Percentiles rank a stretch among this genome's conserved stretches.
Conservation (phyloP, 2,797 vertebrate species). For the Chelmon rostratus region DNA sequence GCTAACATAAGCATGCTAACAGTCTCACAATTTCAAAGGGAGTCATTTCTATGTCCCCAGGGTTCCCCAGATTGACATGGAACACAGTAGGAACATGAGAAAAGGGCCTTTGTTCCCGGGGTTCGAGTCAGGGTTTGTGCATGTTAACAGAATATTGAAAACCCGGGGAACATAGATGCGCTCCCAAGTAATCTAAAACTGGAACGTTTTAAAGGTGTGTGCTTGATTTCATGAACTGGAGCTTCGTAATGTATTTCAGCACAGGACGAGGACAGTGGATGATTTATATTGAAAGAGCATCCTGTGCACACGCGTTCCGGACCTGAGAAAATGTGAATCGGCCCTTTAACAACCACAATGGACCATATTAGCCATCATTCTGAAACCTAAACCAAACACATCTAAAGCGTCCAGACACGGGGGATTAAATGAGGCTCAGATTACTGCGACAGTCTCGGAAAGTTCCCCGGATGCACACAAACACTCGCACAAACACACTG, state of each 20-base stretch:
- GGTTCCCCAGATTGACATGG: too few species aligned
- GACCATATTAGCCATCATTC: background rate
- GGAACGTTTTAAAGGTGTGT: background rate
- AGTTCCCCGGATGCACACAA: slow-evolving; percentile 6
- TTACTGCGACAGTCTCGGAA: slow-evolving; percentile 14
- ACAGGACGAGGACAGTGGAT: background rate
- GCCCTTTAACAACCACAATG: background rate
- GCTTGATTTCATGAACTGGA: background rate
- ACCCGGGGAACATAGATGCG: too few species aligned
- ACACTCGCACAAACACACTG: slow-evolving; percentile 15
- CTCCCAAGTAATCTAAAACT: too few species aligned
- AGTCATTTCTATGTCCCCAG: background rate
- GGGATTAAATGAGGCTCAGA: slow-evolving; percentile 22
- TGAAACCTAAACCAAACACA: slow-evolving; percentile 1
- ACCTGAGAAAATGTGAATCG: background rate
- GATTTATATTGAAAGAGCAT: background rate
- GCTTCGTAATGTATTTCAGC: background rate
- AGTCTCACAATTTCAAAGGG: background rate
- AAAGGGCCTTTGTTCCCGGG: too few species aligned
- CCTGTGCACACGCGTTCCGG: background rate
- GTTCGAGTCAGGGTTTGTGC: too few species aligned
- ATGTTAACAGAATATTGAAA: too few species aligned
- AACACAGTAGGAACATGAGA: too few species aligned
- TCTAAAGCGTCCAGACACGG: background rate
- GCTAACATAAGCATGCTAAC: background rate